A percentile compares a stretch with the other conserved stretches of the same genome.
Evolutionary conservation across 2,888 invertebrate genomes (phyloP).

Genomic region (Hirtodrosophila alboralis): DNA sequence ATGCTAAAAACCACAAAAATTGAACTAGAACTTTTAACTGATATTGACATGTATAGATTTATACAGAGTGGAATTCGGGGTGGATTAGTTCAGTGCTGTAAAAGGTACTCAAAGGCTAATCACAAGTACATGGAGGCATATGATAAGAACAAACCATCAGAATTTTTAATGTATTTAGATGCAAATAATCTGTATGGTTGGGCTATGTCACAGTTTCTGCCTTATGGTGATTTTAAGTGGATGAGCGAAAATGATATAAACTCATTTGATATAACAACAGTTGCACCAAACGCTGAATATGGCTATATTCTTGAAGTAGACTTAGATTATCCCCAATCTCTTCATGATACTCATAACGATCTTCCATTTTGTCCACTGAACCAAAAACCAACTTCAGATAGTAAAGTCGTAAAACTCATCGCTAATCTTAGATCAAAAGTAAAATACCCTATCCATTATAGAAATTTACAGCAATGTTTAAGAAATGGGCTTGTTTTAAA

Average conservation of each 20-base stretch:
- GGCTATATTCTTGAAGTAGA: background rate
- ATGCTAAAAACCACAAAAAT: conserved; percentile 76
- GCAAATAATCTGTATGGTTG: conserved; percentile 54
- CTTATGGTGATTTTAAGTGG: background rate
- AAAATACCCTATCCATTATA: background rate
- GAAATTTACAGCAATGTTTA: background rate
- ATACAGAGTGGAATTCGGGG: conserved; percentile 68
- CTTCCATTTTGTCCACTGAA: background rate
- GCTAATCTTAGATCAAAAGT: background rate
- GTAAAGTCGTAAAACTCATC: background rate
- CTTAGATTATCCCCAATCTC: background rate
- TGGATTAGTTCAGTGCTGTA: conserved; percentile 70
- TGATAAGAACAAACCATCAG: conserved; percentile 50
- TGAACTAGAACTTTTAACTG: conserved; percentile 73
- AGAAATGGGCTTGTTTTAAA: background rate
- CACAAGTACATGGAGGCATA: conserved; percentile 77
- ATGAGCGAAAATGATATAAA: background rate
- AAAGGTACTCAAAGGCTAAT: conserved; percentile 75
- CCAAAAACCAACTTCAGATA: background rate
- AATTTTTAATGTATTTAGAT: conserved; percentile 44
- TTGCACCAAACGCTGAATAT: background rate
- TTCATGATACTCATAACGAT: background rate
- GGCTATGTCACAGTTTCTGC: conserved; percentile 35
- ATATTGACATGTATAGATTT: conserved; percentile 77
- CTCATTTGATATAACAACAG: background rate